These are phyloP conservation scores for Stichodactyla helianthus DNA, from an alignment of 64 coral and sea anemone species.

Conservation along the genomic window DNA sequence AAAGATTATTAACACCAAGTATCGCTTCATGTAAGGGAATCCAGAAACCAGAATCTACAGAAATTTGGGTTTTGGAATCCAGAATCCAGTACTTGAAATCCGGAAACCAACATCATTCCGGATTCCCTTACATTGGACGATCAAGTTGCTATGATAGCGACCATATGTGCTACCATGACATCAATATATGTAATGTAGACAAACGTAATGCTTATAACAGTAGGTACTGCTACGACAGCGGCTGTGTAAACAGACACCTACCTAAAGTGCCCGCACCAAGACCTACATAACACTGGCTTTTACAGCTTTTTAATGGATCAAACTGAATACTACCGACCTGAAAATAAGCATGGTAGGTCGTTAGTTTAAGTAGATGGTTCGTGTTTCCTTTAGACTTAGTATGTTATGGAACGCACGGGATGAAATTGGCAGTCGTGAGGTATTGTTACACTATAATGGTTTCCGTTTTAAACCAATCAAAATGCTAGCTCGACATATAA, in stretches of 20 bases:
- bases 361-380: neutral
- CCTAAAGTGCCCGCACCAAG: slow-evolving; percentile 33
- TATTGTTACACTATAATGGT: no score
- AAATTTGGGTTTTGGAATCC: no score
- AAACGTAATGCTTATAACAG: neutral
- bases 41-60: no score
- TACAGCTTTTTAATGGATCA: slow-evolving; percentile 56
- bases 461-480: no score
- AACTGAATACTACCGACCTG: slow-evolving; percentile 72
- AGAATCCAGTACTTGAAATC: no score
- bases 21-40: no score
- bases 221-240: neutral
- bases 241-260: neutral
- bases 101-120: no score
- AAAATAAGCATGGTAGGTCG: neutral
- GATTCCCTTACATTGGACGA: no score
- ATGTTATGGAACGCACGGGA: no score
- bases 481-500: no score
- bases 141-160: neutral
- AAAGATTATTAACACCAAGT: neutral
- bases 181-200: neutral
- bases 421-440: no score
- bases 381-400: no score
- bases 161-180: neutral
- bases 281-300: slow-evolving; percentile 67